Percentiles rank a stretch among this genome's conserved stretches.
Conservation (phyloP, 2,113 vertebrate species). For the Stigmatopora nigra region DNA sequence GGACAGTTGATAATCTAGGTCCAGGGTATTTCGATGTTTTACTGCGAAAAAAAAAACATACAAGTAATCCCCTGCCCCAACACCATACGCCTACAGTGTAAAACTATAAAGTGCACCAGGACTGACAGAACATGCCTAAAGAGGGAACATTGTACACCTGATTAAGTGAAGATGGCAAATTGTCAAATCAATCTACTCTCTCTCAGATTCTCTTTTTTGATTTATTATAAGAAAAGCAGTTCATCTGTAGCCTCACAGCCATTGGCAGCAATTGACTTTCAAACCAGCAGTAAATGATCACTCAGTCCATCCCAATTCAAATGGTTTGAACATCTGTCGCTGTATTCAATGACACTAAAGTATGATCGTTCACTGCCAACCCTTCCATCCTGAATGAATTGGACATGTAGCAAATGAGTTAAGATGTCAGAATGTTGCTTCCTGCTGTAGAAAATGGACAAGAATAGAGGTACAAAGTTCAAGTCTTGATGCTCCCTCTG, state of each 20-base stretch:
- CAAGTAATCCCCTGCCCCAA: constrained; percentile 51
- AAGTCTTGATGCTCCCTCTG: neutral
- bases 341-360: too few species aligned
- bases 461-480: neutral
- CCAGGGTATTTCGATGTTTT: constrained; percentile 50
- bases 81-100: constrained; percentile 46
- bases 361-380: too few species aligned
- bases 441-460: neutral
- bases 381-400: too few species aligned
- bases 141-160: constrained; percentile 58
- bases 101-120: constrained; percentile 65
- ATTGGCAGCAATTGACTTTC: too few species aligned
- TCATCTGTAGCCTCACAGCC: neutral
- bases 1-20: constrained; percentile 30
- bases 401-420: too few species aligned
- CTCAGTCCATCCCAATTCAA: too few species aligned
- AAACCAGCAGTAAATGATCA: too few species aligned
- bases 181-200: constrained; percentile 33
- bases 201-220: constrained; percentile 24
- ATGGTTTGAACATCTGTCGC: too few species aligned
- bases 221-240: constrained; percentile 17
- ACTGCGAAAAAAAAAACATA: constrained; percentile 68
- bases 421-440: neutral
- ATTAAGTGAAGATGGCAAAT: constrained; percentile 42
- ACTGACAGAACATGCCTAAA: constrained; percentile 63